Evolutionary conservation across 2,888 invertebrate genomes (phyloP).

Genomic region (Pinctada fucata): DNA sequence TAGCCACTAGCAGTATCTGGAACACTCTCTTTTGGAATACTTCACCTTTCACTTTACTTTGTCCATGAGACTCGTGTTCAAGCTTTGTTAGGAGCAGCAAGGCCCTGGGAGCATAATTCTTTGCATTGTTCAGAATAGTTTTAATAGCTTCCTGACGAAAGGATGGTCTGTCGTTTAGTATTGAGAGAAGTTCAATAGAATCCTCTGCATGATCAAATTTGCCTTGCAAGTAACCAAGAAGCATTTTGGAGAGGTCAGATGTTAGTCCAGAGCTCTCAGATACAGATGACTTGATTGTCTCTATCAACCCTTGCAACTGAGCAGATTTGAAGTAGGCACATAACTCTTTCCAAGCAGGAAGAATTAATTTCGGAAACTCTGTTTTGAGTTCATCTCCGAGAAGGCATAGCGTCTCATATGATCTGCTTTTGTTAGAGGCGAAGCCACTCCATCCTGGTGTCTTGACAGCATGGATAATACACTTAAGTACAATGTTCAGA

Average conservation of each 20-base stretch:
- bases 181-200: conserved; percentile 19
- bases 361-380: conserved; percentile 22
- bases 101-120: conserved; percentile 24
- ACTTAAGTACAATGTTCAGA: conserved; percentile 12
- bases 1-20: conserved; percentile 10
- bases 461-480: conserved; percentile 23
- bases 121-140: conserved; percentile 13
- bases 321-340: conserved; percentile 22
- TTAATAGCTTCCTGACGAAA: conserved; percentile 20
- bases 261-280: conserved; percentile 5
- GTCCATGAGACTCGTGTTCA: conserved; percentile 11
- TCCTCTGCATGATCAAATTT: conserved; percentile 23
- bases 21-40: conserved; percentile 27
- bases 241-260: conserved; percentile 18
- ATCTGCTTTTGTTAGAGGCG: not conserved
- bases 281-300: conserved; percentile 16
- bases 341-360: conserved; percentile 26
- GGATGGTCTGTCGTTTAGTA: conserved; percentile 14
- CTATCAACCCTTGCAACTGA: conserved; percentile 22
- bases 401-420: conserved; percentile 14
- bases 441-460: conserved; percentile 5
- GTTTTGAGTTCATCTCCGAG: conserved; percentile 12
- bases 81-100: conserved; percentile 24
- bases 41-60: not conserved
- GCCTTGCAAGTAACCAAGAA: conserved; percentile 26